Evolutionary conservation across 2,113 vertebrate species (phyloP).

Genomic region (Lophochroa leadbeateri): DNA sequence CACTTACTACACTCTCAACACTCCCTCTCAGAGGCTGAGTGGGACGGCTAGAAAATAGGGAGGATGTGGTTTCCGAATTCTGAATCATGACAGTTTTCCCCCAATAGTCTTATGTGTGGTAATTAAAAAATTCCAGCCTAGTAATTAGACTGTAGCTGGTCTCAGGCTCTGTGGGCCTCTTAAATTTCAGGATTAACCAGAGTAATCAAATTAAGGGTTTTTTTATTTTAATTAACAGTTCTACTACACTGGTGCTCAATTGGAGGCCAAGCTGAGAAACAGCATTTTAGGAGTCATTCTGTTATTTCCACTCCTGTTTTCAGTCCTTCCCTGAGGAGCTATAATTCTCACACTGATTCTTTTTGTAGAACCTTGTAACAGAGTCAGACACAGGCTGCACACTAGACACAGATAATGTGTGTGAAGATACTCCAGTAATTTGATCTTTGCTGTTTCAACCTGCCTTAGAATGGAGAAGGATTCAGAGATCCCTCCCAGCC

Average conservation of each 20-base stretch:
- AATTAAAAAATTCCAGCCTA: constrained; percentile 40
- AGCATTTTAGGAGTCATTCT: neutral
- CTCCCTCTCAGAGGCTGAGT: constrained; percentile 32
- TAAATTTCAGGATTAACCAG: constrained; percentile 29
- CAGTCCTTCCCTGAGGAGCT: neutral
- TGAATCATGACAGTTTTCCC: constrained; percentile 42
- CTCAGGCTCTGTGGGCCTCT: neutral
- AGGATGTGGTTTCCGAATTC: constrained; percentile 61
- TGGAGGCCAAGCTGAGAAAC: neutral
- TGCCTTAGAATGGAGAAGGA: neutral
- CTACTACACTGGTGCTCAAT: neutral
- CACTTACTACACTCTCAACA: neutral
- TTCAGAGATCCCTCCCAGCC: neutral
- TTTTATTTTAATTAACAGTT: constrained; percentile 24
- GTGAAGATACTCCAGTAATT: neutral
- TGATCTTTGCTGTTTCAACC: neutral
- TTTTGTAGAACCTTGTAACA: neutral
- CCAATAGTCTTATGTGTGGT: constrained; percentile 11
- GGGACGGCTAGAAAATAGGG: constrained; percentile 22
- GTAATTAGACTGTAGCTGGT: constrained; percentile 14
- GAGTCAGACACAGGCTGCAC: neutral
- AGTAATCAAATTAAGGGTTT: neutral
- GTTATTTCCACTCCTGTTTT: neutral
- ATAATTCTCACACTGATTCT: neutral
- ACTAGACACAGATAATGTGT: neutral